phyloP scores from a whole-genome alignment of 1,140 invertebrate species.

The Apis florea region DNA sequence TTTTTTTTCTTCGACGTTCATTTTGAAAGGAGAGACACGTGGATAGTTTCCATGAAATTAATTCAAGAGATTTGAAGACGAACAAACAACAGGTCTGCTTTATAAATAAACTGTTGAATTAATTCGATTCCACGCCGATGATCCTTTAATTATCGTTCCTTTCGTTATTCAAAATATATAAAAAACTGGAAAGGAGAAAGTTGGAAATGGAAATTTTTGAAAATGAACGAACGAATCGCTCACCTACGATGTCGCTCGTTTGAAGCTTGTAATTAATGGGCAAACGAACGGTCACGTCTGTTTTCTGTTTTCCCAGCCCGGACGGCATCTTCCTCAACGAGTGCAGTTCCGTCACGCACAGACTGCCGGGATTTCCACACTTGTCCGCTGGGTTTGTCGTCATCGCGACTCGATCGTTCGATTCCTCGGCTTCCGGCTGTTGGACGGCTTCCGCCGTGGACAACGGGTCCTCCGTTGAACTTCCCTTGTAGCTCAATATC shows the following conservation, averaged over 20 bases:
- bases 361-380: conserved; percentile 78
- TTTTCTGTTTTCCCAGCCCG: conserved; percentile 74
- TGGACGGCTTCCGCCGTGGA: conserved; percentile 13
- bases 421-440: conserved; percentile 55
- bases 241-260: conserved; percentile 72
- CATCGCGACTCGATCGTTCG: conserved; percentile 50
- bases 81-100: no score
- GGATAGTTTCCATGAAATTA: no score
- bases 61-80: no score
- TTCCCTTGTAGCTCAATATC: conserved; percentile 81
- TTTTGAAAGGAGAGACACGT: no score
- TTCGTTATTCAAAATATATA: no score
- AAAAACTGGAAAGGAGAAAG: background rate
- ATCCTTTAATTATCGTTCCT: no score
- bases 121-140: no score
- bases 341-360: conserved; percentile 83
- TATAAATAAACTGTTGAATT: no score
- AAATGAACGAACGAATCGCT: conserved; percentile 44
- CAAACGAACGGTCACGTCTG: conserved; percentile 83
- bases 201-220: background rate
- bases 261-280: conserved; percentile 82
- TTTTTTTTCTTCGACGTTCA: no score
- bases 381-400: conserved; percentile 73
- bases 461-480: conserved; percentile 36
- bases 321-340: conserved; percentile 79